These are phyloP conservation scores for Gallinago jamesoni DNA, from an alignment of 2,113 vertebrate genomes.

Conservation along the genomic window DNA sequence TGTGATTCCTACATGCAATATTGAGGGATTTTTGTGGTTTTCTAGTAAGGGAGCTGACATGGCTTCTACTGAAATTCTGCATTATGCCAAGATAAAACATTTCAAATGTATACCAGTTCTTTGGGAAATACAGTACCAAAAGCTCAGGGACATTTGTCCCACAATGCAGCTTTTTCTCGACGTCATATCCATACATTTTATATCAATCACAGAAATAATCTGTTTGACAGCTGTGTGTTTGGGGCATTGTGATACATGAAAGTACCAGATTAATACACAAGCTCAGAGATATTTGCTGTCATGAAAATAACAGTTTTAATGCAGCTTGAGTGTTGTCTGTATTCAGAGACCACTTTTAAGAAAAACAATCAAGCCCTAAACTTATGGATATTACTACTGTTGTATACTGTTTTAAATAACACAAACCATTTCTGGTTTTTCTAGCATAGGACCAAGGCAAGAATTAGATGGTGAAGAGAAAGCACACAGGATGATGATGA, in stretches of 20 bases:
- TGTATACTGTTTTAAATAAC: background rate
- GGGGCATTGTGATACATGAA: constrained; percentile 39
- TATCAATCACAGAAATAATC: constrained; percentile 62
- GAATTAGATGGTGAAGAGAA: background rate
- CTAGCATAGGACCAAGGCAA: background rate
- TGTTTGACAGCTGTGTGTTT: constrained; percentile 54
- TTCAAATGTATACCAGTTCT: background rate
- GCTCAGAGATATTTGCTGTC: constrained; percentile 41
- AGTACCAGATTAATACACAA: constrained; percentile 40
- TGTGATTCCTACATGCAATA: background rate
- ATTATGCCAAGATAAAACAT: background rate
- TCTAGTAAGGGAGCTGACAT: background rate
- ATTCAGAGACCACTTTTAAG: background rate
- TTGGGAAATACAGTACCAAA: constrained; percentile 16
- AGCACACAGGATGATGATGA: background rate
- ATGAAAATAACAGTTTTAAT: constrained; percentile 36
- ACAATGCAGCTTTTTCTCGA: constrained; percentile 37
- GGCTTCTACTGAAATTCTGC: background rate
- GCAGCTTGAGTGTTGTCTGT: constrained; percentile 15
- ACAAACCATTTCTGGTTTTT: background rate
- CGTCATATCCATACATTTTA: constrained; percentile 46
- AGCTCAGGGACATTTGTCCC: constrained; percentile 39
- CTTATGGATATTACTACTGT: background rate
- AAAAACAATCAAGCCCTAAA: background rate
- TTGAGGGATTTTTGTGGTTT: background rate